These are phyloP conservation scores for Crypturellus undulatus DNA, from an alignment of 2,113 vertebrate genomes.

Conservation along the genomic window DNA sequence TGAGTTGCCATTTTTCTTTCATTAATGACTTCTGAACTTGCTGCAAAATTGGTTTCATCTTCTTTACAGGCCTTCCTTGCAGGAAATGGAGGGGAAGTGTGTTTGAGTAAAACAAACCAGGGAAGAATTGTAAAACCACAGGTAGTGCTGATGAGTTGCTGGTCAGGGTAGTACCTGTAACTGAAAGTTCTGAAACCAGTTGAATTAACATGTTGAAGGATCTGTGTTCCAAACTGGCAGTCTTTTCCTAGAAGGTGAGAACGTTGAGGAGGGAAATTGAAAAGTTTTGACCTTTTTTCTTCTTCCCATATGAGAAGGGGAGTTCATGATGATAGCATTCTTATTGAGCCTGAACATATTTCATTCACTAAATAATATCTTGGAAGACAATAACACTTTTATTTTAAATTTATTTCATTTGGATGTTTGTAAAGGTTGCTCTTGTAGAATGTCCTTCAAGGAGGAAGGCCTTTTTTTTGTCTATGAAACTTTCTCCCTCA, in stretches of 20 bases:
- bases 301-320: background rate
- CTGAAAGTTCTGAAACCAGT: background rate
- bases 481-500: background rate
- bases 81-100: slow-evolving; percentile 11
- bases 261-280: background rate
- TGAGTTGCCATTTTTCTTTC: background rate
- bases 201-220: background rate
- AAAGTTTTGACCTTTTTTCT: background rate
- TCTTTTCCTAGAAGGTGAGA: background rate
- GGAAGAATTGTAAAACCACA: background rate
- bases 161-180: background rate
- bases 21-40: background rate
- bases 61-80: background rate
- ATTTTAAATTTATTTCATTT: background rate
- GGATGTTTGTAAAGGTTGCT: background rate
- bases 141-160: background rate
- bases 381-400: background rate
- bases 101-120: background rate
- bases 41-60: background rate
- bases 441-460: background rate
- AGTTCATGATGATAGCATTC: background rate
- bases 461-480: background rate
- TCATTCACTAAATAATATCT: background rate
- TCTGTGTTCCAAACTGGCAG: background rate
- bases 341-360: background rate